Percentiles rank a stretch among this genome's conserved stretches.
phyloP scores from a whole-genome alignment of 2,888 invertebrate species.

The Synergus umbraculus region DNA sequence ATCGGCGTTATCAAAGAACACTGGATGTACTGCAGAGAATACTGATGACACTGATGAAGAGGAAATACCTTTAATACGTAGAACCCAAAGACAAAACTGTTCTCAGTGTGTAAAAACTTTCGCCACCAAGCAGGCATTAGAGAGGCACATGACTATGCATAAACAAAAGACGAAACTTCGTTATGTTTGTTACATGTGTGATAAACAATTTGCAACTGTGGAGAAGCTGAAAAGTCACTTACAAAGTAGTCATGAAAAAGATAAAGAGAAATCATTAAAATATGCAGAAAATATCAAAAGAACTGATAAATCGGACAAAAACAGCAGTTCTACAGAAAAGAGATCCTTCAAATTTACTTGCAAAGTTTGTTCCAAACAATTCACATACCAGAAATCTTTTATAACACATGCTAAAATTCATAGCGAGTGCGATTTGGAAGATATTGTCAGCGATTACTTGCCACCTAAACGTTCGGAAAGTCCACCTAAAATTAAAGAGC shows the following conservation, averaged over 20 bases:
- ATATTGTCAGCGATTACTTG: constrained; percentile 47
- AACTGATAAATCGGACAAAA: constrained; percentile 42
- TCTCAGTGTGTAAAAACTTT: constrained; percentile 68
- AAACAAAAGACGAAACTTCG: constrained; percentile 64
- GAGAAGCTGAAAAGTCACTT: constrained; percentile 66
- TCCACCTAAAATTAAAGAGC: constrained; percentile 36
- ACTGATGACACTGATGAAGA: constrained; percentile 62
- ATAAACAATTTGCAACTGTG: constrained; percentile 65
- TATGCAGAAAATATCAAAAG: constrained; percentile 47
- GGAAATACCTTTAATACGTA: constrained; percentile 66
- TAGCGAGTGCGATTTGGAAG: constrained; percentile 59
- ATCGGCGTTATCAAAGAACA: constrained; percentile 24
- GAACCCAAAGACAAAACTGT: constrained; percentile 66
- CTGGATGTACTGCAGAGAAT: constrained; percentile 41
- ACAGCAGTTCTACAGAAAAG: constrained; percentile 53
- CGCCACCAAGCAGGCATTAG: constrained; percentile 60
- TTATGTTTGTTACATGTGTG: constrained; percentile 69
- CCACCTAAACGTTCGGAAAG: not conserved
- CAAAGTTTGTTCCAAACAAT: constrained; percentile 69
- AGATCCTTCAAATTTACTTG: constrained; percentile 64
- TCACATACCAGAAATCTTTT: constrained; percentile 70
- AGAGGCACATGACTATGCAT: constrained; percentile 65
- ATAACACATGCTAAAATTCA: constrained; percentile 68
- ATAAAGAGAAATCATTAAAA: constrained; percentile 47
- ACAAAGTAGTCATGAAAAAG: constrained; percentile 55